Evolutionary conservation across 1,140 invertebrate genomes (phyloP).

Genomic region (Oscheius sp.): DNA sequence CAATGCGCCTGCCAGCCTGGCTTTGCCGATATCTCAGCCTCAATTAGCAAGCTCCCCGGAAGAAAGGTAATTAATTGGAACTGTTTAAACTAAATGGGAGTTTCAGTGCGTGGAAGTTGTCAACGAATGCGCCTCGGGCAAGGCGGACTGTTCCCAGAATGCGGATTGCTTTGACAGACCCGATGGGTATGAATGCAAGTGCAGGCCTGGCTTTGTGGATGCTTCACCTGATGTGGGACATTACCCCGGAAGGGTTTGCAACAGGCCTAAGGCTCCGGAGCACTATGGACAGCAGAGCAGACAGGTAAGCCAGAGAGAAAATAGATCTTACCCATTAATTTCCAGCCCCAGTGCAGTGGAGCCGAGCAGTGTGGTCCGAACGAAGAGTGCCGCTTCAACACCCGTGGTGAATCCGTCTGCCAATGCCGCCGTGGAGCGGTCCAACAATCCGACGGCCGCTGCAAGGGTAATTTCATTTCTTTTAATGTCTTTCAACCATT

Average conservation of each 20-base stretch:
- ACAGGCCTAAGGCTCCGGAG: conserved; percentile 46
- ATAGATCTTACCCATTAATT: neutral
- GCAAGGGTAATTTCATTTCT: conserved; percentile 32
- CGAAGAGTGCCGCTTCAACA: conserved; percentile 35
- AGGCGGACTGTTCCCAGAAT: conserved; percentile 37
- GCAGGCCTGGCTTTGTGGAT: conserved; percentile 55
- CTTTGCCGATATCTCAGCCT: conserved; percentile 38
- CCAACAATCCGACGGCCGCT: conserved; percentile 33
- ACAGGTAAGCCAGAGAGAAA: neutral
- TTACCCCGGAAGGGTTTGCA: conserved; percentile 58
- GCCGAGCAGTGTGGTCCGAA: conserved; percentile 40
- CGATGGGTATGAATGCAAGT: conserved; percentile 49
- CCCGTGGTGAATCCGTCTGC: conserved; percentile 30
- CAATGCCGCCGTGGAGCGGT: conserved; percentile 37
- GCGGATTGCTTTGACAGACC: conserved; percentile 39
- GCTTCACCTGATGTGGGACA: conserved; percentile 55
- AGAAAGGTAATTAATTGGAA: too few species aligned
- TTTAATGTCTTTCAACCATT: neutral
- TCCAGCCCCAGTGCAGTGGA: conserved; percentile 32
- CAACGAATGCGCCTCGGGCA: conserved; percentile 37
- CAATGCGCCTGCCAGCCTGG: conserved; percentile 42
- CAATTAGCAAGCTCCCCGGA: conserved; percentile 33
- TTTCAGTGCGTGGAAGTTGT: conserved; percentile 32
- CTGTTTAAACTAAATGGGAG: too few species aligned
- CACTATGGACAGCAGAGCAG: conserved; percentile 20